Evolutionary conservation across 1,140 invertebrate species (phyloP), one percentile per base, ranked within the genome.

Genomic region (Papilio helenus): DNA sequence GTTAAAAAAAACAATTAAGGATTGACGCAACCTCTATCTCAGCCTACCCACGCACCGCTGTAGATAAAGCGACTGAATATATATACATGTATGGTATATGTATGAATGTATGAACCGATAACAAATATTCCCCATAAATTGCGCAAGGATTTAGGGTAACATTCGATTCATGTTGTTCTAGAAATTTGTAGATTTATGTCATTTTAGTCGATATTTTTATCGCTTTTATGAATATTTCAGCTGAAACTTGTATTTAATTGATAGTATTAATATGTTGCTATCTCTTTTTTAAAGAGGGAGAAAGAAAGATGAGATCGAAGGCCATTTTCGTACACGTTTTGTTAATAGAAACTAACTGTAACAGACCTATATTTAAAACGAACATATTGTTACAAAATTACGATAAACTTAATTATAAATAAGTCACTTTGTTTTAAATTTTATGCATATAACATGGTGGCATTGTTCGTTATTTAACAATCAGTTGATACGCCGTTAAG

Each of bases 401-500:
- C n/a, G 58, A 26, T 61, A 26, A 26, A 61, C 12, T 65, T 65
- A 65, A 16, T 65, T 34, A 65, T 65, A 29, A 26, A 12, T 5
- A 10, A 23, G 23, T 16, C 16, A 16, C 12, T 68, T 68, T 68
- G 61, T 68, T 68, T 68, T 7, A 16, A 68, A 68, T 68, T 68
- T 12, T 68, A 29, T 68, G 61, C 23, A 1, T 68, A 34, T 61
- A 61, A 68, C 29, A 68, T 34, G 29, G 26, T 29, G 18, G 61
- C 29, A 68, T 68, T 68, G 61, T 68, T 68, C 61, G 61, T 68
- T 26, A 26, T 14, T 29, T 29, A 29, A 68, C 61, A 68, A 68
- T 68, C 61, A 29, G 26, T 68, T 68, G 26, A 68, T 29, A 34
- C 12, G 61, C 61, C 26, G 26, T 29, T 29, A 68, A 20, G 34